Base-by-base conservation (phyloP, 2,888 invertebrate genomes). In the Halictus ligatus region DNA sequence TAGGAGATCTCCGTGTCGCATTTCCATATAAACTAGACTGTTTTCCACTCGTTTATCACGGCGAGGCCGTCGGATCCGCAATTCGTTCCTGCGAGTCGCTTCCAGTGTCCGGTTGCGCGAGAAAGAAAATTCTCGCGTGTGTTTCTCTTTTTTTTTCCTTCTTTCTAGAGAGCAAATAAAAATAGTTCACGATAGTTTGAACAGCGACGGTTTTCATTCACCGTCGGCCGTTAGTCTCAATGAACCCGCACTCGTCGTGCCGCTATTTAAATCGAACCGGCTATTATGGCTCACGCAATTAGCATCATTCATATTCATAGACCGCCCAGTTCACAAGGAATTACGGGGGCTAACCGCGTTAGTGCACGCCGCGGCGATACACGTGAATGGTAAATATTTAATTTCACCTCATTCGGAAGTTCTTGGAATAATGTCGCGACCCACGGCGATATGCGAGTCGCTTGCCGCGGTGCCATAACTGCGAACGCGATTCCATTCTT, bases 231-330 rank as follows among this genome's bases (percentile, higher is more conserved):
- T n/a, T n/a, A 40, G n/a, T 29, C 72, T 78, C 75, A 54, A 81
- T 81, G 81, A 81, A 78, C 43, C 50, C 48, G 25, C 60, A 50
- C n/a, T 43, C 43, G n/a, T 0, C 40, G 76, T 21, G 21, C n/a
- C 69, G 35, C 77, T 75, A 60, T 71, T 75, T 78, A 69, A 81
- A 75, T 64, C 69, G 35, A 35, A 75, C 78, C 35, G 75, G 75
- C 82, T 71, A 78, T 29, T 29, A 74, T 71, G 71, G 71, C 35
- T 69, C 60, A 21, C 69, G 75, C 81, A 78, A 84, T 81, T 84
- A 84, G 71, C 81, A 74, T 78, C 84, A 81, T 84, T 84, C 81
- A 81, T 84, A 84, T 84, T 81, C 84, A 84, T 78, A 78, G 64
- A 64, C 75, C 69, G 81, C 78, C 81, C 81, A 50, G 78, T 81